Percentiles rank a stretch among this genome's conserved stretches.
Conservation (phyloP, 2,113 vertebrate genomes). For the Rhinolophus ferrumequinum region DNA sequence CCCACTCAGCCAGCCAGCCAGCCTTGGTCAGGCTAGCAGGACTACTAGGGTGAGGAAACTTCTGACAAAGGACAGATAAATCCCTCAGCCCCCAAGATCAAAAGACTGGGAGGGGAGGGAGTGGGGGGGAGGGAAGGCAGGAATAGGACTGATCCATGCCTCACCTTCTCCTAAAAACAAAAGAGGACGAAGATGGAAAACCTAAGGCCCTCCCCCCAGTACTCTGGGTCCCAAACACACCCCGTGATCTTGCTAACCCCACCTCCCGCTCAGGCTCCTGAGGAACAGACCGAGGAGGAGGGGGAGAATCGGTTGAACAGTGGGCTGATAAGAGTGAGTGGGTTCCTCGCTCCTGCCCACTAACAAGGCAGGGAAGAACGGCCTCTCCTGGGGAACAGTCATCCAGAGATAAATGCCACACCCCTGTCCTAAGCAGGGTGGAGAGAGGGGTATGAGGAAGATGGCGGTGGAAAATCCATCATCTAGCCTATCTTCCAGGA, state of each 20-base stretch:
- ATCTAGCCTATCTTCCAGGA: conserved; percentile 42
- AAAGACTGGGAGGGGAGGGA: not conserved
- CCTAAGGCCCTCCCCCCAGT: conserved; percentile 1
- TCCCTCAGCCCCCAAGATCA: not conserved
- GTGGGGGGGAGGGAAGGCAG: not conserved
- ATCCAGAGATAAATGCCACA: conserved; percentile 57
- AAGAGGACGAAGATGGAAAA: conserved; percentile 35
- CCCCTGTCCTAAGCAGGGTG: not conserved
- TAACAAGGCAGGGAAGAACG: conserved; percentile 38
- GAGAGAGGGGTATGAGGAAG: conserved; percentile 25
- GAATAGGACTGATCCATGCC: not conserved
- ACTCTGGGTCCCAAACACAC: conserved; percentile 1
- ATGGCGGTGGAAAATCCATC: not conserved
- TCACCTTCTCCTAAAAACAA: conserved; percentile 23
- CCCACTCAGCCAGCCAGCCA: not conserved
- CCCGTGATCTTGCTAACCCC: not conserved
- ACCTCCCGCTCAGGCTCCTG: not conserved
- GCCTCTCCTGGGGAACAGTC: conserved; percentile 57
- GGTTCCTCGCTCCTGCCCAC: conserved; percentile 63
- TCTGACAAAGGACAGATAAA: conserved; percentile 32
- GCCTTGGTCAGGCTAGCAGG: conserved; percentile 30
- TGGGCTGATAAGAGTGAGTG: conserved; percentile 41
- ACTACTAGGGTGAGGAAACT: not conserved
- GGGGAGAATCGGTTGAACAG: conserved; percentile 39
- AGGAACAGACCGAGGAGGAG: conserved; percentile 29